These are phyloP conservation scores for Machaerirhynchus nigripectus DNA, from an alignment of 2,113 vertebrate genomes.

Conservation along the genomic window DNA sequence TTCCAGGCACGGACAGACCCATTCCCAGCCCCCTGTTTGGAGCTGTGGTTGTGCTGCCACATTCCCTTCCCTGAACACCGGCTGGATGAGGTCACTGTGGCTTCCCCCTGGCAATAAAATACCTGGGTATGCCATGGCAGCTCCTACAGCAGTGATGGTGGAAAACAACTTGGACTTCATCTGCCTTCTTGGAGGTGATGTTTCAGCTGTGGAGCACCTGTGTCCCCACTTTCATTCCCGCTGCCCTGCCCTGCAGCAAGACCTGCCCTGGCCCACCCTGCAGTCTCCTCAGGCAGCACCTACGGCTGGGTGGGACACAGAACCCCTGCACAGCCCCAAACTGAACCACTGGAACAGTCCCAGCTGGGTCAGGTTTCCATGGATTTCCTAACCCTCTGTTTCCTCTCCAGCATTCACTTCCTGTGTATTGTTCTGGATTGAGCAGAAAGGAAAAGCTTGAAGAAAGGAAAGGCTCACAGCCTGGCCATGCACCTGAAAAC, in stretches of 20 bases:
- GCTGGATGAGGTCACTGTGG: not conserved
- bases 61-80: not conserved
- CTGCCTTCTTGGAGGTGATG: not conserved
- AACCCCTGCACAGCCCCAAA: not conserved
- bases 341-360: not conserved
- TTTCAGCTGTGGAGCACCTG: not conserved
- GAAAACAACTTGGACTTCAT: not conserved
- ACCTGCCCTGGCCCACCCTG: not conserved
- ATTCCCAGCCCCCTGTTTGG: not conserved
- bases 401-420: not conserved
- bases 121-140: not conserved
- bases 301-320: not conserved
- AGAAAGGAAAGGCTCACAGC: not conserved
- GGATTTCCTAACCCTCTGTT: not conserved
- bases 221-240: not conserved
- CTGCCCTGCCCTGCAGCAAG: not conserved
- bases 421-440: constrained; percentile 29
- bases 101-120: not conserved
- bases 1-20: not conserved
- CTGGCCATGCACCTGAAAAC: not conserved
- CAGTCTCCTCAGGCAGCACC: not conserved
- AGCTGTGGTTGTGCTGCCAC: not conserved
- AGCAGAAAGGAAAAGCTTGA: constrained; percentile 8
- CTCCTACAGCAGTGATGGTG: not conserved
- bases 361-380: not conserved